Percentiles rank a stretch among this genome's conserved stretches.
phyloP scores from a whole-genome alignment of 2,113 vertebrate genomes.

The Paradoxurus hermaphroditus region DNA sequence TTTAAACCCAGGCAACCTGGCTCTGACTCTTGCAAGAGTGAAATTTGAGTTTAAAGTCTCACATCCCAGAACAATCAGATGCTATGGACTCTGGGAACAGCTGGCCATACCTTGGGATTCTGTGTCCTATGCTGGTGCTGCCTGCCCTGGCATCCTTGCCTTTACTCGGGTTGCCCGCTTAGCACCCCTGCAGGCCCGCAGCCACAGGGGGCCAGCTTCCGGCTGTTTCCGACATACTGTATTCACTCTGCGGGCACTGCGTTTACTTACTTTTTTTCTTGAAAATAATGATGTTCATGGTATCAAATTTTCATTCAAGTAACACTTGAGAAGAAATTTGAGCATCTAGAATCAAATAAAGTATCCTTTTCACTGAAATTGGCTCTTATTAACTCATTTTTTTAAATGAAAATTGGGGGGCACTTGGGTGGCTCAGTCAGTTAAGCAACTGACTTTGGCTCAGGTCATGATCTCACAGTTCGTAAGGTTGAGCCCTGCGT shows the following conservation, averaged over 20 bases:
- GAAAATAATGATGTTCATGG: not conserved
- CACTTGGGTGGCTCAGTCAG: no score
- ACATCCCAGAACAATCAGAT: not conserved
- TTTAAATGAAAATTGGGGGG: not conserved
- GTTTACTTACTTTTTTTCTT: not conserved
- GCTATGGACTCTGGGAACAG: no score
- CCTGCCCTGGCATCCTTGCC: not conserved
- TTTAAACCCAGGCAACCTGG: not conserved
- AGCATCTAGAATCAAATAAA: not conserved
- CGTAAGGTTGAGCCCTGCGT: no score
- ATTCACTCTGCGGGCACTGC: not conserved
- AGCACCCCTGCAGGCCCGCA: not conserved
- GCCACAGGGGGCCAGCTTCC: not conserved
- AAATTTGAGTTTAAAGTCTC: not conserved
- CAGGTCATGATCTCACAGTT: no score
- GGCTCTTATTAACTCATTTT: not conserved
- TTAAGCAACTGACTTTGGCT: no score
- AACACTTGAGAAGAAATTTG: not conserved
- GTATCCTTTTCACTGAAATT: not conserved
- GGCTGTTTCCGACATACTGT: not conserved
- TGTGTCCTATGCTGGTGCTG: not conserved
- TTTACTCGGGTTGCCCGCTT: not conserved
- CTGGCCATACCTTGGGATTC: accelerated
- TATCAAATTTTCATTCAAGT: not conserved
- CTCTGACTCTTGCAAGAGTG: not conserved